Conservation (phyloP, 2,888 invertebrate genomes). For the Marasmarcha lunaedactyla region DNA sequence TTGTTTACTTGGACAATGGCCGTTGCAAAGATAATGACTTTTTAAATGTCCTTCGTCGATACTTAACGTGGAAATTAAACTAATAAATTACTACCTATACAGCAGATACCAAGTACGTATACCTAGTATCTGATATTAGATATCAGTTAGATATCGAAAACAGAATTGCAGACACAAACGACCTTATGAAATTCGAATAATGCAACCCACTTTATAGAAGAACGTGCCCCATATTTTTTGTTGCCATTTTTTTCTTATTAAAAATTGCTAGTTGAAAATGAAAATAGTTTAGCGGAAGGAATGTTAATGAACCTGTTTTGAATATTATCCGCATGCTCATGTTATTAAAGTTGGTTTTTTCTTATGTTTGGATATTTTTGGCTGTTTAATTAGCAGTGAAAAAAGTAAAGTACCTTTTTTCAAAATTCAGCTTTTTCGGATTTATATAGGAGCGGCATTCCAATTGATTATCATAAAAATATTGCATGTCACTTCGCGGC, state of each 20-base stretch:
- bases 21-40: conserved; percentile 19
- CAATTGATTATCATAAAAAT: too few species aligned
- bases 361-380: too few species aligned
- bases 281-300: neutral
- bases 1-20: neutral
- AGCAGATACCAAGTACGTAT: conserved; percentile 15
- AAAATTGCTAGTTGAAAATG: neutral
- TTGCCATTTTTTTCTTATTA: neutral
- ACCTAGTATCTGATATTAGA: conserved; percentile 5
- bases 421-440: too few species aligned
- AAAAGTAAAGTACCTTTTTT: too few species aligned
- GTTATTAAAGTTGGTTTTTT: neutral
- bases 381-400: too few species aligned
- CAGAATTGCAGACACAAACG: neutral
- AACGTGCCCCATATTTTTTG: neutral
- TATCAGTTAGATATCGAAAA: neutral
- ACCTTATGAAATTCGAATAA: neutral
- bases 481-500: too few species aligned
- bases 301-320: neutral
- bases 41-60: conserved; percentile 50
- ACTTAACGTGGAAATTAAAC: conserved; percentile 53
- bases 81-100: conserved; percentile 47
- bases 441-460: too few species aligned
- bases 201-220: neutral
- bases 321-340: conserved; percentile 1